These are phyloP conservation scores for Melinopterus prodromus DNA, from an alignment of 2,888 invertebrate genomes.

Conservation along the genomic window DNA sequence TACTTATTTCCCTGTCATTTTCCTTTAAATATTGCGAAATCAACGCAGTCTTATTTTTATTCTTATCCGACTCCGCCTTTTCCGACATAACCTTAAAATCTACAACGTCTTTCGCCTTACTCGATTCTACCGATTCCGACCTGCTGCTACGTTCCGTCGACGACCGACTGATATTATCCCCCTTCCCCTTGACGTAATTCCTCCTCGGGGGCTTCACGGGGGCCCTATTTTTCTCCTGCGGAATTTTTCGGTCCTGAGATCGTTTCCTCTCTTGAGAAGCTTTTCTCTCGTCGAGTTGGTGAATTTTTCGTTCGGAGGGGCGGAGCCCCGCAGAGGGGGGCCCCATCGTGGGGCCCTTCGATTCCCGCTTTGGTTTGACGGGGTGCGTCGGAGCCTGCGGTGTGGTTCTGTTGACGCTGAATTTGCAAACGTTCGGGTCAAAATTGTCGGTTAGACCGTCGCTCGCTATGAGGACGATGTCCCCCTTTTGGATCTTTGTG, in stretches of 20 bases:
- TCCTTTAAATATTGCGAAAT: neutral
- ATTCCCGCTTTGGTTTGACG: neutral
- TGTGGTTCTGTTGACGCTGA: slow-evolving; percentile 65
- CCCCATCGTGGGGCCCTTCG: neutral
- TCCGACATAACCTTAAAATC: slow-evolving; percentile 13
- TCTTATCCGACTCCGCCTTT: neutral
- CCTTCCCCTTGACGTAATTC: slow-evolving; percentile 33
- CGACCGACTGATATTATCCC: slow-evolving; percentile 8
- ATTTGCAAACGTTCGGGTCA: slow-evolving; percentile 90
- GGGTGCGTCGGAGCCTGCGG: slow-evolving; percentile 5
- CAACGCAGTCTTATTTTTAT: neutral
- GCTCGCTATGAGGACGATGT: slow-evolving; percentile 87
- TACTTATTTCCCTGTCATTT: neutral
- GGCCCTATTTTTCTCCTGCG: slow-evolving; percentile 18
- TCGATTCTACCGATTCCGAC: slow-evolving; percentile 8
- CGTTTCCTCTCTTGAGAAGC: neutral
- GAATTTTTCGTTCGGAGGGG: neutral
- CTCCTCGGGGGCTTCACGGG: slow-evolving; percentile 43
- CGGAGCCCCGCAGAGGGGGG: too few species aligned
- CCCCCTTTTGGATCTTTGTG: slow-evolving; percentile 80
- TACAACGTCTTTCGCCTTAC: slow-evolving; percentile 32
- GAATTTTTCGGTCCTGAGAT: neutral
- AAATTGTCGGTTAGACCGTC: slow-evolving; percentile 92
- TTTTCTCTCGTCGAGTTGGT: neutral
- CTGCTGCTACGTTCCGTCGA: slow-evolving; percentile 6